These are phyloP conservation scores for Ceratosolen fusciceps DNA, from an alignment of 1,140 invertebrate species.

Conservation along the genomic window DNA sequence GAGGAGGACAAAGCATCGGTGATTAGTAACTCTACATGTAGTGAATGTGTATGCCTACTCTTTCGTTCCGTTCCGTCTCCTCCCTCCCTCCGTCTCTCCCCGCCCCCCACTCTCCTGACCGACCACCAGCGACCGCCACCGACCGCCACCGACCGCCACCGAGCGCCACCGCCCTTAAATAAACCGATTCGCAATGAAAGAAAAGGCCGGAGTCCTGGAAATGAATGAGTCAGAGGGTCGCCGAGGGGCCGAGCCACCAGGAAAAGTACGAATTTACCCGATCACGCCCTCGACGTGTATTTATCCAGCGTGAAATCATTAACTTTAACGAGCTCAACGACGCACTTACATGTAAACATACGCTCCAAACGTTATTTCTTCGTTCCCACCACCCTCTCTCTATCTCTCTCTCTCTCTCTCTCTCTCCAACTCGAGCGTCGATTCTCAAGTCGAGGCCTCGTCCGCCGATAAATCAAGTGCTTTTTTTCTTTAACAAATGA, in stretches of 20 bases:
- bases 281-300: neutral
- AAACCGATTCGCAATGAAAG: neutral
- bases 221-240: too few species aligned
- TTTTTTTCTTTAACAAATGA: too few species aligned
- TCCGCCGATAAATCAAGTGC: neutral
- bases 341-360: neutral
- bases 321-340: slow-evolving; percentile 21
- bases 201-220: neutral
- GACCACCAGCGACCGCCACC: too few species aligned
- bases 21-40: too few species aligned
- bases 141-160: too few species aligned
- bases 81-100: too few species aligned
- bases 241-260: neutral
- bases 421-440: slow-evolving; percentile 21
- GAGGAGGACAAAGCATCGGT: too few species aligned
- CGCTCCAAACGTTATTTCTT: neutral
- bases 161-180: neutral
- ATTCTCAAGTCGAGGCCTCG: slow-evolving; percentile 29
- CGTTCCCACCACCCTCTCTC: neutral
- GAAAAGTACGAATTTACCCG: neutral
- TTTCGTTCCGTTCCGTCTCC: too few species aligned
- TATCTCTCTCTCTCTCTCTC: neutral
- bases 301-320: slow-evolving; percentile 9
- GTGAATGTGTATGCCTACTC: too few species aligned
- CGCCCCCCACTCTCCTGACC: too few species aligned